Evolutionary conservation across 2,113 vertebrate genomes (phyloP).

Genomic region (Gavialis gangeticus): DNA sequence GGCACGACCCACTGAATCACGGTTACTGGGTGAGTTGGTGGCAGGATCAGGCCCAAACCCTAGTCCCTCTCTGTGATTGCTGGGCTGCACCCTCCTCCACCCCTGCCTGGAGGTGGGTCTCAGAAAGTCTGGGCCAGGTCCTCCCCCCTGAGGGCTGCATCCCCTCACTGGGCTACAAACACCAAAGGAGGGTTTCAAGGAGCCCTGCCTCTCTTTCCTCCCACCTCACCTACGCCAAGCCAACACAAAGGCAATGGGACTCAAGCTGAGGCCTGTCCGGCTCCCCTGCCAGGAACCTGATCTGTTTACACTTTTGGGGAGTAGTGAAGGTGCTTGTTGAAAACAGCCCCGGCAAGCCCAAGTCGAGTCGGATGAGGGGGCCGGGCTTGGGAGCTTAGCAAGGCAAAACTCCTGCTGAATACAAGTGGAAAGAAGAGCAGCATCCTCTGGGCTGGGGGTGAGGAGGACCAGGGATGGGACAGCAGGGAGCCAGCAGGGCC

Average conservation of each 20-base stretch:
- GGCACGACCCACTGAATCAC: neutral
- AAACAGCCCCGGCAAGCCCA: conserved; percentile 53
- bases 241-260: neutral
- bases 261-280: conserved; percentile 66
- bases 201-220: neutral
- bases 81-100: neutral
- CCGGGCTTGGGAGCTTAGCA: neutral
- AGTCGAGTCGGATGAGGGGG: neutral
- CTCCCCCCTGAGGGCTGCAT: neutral
- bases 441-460: accelerated
- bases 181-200: neutral
- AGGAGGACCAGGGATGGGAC: accelerated
- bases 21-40: neutral
- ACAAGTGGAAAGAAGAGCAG: neutral
- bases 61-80: neutral
- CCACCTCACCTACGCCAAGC: neutral
- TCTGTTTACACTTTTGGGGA: conserved; percentile 53
- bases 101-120: neutral
- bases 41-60: neutral
- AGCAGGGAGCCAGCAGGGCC: neutral
- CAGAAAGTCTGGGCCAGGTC: neutral
- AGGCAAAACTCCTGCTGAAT: neutral
- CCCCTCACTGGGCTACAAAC: neutral
- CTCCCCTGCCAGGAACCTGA: conserved; percentile 59
- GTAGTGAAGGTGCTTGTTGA: neutral